These are phyloP conservation scores for Melinaea marsaeus DNA, from an alignment of 2,888 invertebrate species.

Conservation along the genomic window DNA sequence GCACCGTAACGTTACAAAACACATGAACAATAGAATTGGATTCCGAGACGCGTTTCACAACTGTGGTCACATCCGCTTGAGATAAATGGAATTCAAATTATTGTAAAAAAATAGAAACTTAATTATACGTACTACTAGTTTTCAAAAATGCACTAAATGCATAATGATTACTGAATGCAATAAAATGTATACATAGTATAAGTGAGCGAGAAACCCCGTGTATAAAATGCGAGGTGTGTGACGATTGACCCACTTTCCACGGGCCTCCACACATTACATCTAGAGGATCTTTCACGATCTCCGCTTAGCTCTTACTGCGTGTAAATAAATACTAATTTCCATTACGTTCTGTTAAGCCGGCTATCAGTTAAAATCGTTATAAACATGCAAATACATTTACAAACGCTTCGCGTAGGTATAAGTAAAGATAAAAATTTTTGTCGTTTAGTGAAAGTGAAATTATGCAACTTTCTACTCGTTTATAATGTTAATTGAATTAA, in stretches of 20 bases:
- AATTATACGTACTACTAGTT: slow-evolving; percentile 6
- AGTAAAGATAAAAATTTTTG: slow-evolving; percentile 54
- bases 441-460: slow-evolving; percentile 70
- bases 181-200: slow-evolving; percentile 39
- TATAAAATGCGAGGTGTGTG: slow-evolving; percentile 72
- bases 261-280: slow-evolving; percentile 62
- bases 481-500: slow-evolving; percentile 15
- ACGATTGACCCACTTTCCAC: slow-evolving; percentile 73
- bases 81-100: slow-evolving; percentile 8
- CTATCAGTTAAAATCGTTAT: slow-evolving; percentile 50
- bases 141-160: slow-evolving; percentile 3
- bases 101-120: slow-evolving; percentile 1
- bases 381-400: slow-evolving; percentile 62
- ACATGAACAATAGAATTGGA: slow-evolving; percentile 60
- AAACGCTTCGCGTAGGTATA: slow-evolving; percentile 57
- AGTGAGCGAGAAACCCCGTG: slow-evolving; percentile 61
- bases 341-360: slow-evolving; percentile 35
- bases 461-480: slow-evolving; percentile 72
- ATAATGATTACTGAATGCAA: background rate
- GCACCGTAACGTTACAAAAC: slow-evolving; percentile 63
- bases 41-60: slow-evolving; percentile 58
- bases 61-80: slow-evolving; percentile 42
- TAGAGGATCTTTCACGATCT: slow-evolving; percentile 35
- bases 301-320: slow-evolving; percentile 37
- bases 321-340: slow-evolving; percentile 52